A percentile compares a stretch with the other conserved stretches of the same genome.
phyloP scores from a whole-genome alignment of 1,140 invertebrate genomes.

The Lasioglossum baleicum region DNA sequence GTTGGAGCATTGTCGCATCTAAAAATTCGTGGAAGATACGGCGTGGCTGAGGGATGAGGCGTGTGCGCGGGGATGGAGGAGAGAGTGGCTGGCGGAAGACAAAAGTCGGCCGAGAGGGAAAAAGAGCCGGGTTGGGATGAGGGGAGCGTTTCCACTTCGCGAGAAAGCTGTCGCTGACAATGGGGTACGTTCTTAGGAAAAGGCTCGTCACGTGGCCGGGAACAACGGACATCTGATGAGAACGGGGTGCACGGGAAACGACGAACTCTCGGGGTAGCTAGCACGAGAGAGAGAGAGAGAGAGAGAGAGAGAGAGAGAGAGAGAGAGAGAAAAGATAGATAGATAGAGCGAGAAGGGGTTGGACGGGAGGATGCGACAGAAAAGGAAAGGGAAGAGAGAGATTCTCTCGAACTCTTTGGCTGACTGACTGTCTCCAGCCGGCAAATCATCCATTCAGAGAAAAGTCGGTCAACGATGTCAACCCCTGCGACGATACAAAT shows the following conservation, averaged over 20 bases:
- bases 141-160: constrained; percentile 53
- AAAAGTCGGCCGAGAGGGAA: constrained; percentile 34
- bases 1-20: constrained; percentile 39
- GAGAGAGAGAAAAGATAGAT: too few relatives aligned
- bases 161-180: constrained; percentile 58
- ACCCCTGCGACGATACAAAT: constrained; percentile 26
- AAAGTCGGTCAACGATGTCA: constrained; percentile 61
- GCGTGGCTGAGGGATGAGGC: neutral
- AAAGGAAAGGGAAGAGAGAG: constrained; percentile 1
- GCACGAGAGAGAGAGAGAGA: constrained; percentile 21
- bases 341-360: neutral
- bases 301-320: constrained; percentile 27
- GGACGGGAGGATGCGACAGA: neutral
- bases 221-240: constrained; percentile 56
- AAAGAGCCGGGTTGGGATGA: constrained; percentile 1
- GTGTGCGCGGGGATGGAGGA: neutral
- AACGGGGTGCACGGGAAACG: constrained; percentile 40
- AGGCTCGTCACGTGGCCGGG: constrained; percentile 40
- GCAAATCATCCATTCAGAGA: constrained; percentile 57
- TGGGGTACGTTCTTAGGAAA: constrained; percentile 46
- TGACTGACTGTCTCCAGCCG: constrained; percentile 11
- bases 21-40: constrained; percentile 42
- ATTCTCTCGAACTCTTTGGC: constrained; percentile 20
- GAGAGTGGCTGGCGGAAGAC: constrained; percentile 32
- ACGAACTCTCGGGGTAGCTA: constrained; percentile 21